Conservation (phyloP, 1,140 invertebrate genomes). For the Zeugodacus cucurbitae region DNA sequence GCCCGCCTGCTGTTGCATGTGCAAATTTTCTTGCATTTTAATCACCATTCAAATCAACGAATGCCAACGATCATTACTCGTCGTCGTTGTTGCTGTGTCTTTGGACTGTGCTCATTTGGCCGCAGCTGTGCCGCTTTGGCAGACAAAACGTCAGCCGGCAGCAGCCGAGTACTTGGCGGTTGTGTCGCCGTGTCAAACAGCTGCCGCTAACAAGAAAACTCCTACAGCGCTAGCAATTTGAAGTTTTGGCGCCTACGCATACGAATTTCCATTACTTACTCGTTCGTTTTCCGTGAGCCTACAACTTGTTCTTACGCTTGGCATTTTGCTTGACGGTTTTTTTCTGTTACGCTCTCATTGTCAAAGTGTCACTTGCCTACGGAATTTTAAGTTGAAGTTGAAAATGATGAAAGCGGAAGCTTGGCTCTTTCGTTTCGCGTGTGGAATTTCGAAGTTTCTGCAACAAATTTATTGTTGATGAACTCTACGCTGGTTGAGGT, state of each 20-base stretch:
- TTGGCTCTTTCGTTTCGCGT: not conserved
- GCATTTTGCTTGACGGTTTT: not conserved
- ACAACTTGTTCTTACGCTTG: not conserved
- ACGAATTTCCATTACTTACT: constrained; percentile 9
- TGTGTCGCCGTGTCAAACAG: not conserved
- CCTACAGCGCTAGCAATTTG: constrained; percentile 40
- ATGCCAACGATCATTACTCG: constrained; percentile 60
- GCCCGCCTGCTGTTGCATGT: constrained; percentile 40
- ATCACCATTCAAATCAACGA: constrained; percentile 65
- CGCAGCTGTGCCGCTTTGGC: not conserved
- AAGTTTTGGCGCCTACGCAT: constrained; percentile 36
- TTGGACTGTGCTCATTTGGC: not conserved
- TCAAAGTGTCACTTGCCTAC: constrained; percentile 26
- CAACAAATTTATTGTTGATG: not conserved
- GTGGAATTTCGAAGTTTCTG: not conserved
- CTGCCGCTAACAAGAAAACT: constrained; percentile 47
- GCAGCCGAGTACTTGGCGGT: not conserved
- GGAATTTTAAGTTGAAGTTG: constrained; percentile 33
- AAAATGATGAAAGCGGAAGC: constrained; percentile 10
- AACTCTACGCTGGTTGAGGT: not conserved
- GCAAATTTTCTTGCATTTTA: constrained; percentile 64
- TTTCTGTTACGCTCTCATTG: not conserved
- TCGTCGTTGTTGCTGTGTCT: not conserved
- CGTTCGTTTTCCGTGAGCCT: constrained; percentile 14
- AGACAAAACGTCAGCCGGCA: not conserved